These are phyloP conservation scores for Scatophagus argus DNA, from an alignment of 2,113 vertebrate genomes.

Conservation along the genomic window DNA sequence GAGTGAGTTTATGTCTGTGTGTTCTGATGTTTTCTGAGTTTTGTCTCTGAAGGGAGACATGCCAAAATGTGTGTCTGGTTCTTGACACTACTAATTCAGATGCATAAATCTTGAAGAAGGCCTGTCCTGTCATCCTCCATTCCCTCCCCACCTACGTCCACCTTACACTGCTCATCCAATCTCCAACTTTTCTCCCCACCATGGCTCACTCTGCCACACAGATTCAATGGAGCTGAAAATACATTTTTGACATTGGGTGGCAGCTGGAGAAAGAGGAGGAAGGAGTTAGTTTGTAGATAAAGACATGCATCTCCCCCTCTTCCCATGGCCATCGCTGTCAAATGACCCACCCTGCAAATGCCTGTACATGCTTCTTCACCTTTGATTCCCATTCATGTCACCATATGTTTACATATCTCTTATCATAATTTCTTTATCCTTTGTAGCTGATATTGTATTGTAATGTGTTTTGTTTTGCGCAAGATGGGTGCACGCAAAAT, in stretches of 20 bases:
- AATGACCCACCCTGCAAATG: slow-evolving; percentile 5
- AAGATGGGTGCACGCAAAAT: no score
- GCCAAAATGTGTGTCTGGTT: neutral
- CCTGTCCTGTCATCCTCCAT: neutral
- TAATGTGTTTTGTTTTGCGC: no score
- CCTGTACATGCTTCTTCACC: neutral
- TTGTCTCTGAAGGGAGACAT: neutral
- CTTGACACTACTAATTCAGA: slow-evolving; percentile 10
- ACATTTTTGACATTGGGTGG: slow-evolving; percentile 27
- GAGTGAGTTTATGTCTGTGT: neutral
- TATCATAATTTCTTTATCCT: neutral
- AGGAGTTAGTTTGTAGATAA: slow-evolving; percentile 16
- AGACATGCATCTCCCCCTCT: slow-evolving; percentile 2
- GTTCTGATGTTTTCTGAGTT: neutral
- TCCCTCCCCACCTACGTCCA: neutral
- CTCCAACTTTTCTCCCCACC: neutral
- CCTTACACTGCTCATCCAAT: neutral
- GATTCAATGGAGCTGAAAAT: slow-evolving; percentile 46
- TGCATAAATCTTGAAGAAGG: slow-evolving; percentile 3
- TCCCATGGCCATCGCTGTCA: neutral
- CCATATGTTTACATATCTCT: slow-evolving; percentile 2
- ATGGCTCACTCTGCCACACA: neutral
- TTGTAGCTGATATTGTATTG: neutral
- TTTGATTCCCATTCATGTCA: slow-evolving; percentile 22
- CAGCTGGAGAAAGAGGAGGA: neutral